Evolutionary conservation across 2,113 vertebrate genomes (phyloP), one percentile per base, ranked within the genome.

Genomic region (Calidris pugnax): DNA sequence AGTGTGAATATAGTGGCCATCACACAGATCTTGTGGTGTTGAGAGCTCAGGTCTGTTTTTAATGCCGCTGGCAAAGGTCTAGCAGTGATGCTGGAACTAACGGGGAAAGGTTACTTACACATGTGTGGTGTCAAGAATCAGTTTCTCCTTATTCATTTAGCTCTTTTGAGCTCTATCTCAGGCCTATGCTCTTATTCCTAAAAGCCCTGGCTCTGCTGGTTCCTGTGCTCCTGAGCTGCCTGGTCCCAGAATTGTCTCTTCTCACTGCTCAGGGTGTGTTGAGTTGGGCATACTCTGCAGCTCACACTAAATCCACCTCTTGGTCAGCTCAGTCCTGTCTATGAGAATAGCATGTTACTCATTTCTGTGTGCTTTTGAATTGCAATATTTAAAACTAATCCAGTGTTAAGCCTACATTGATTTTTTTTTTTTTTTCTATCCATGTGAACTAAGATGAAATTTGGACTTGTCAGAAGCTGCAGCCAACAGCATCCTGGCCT

Each of bases 1-100:
- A 10, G 3, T 26, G 26, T 37, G 39, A 32, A 6, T 21, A 2
- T 15, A 10, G 4, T 13, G 41, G 30, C 5, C 39, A 4, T 32
- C 5, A 1, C 0, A 1, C 60, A n/a, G 33, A 11, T 41, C 26
- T 69, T 1, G 0, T 26, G 3, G 17, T 4, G 10, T 32, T 35
- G 16, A 53, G 64, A 69, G 74, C 51, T 75, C 43, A 7, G 56
- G 14, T 53, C 33, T 59, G 30, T 37, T 63, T 24, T 59, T n/a
- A 1, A 12, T 2, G 5, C 37, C 3, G 2, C 26, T 26, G 15
- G 43, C 28, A 45, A 27, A 68, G 48, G 28, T 57, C 35, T 50
- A 24, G 7, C 43, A 33, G 15, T 7, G 22, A 6, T 55, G 32
- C 23, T 3, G 1, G 23, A 63, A 30, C 1, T 2, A 43, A n/a